Evolutionary conservation across 2,797 vertebrate genomes (phyloP).

Genomic region (Macrochelys suwanniensis): DNA sequence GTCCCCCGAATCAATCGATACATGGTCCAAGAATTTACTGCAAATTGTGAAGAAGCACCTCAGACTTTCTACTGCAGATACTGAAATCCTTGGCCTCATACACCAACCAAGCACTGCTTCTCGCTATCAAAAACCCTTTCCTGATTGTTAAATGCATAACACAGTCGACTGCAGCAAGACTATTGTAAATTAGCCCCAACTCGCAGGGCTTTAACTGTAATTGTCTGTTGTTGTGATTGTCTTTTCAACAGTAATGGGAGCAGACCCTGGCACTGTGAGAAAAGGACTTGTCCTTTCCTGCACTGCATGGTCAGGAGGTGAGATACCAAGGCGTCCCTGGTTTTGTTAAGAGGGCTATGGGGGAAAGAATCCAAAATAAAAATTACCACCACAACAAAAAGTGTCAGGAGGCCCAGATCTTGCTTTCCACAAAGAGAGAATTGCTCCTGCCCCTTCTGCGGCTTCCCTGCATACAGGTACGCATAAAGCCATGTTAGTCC

Average conservation of each 20-base stretch:
- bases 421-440: background rate
- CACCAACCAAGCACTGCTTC: background rate
- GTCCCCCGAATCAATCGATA: background rate
- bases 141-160: background rate
- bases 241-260: background rate
- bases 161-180: fast-evolving
- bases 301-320: background rate
- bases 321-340: background rate
- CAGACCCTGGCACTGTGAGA: background rate
- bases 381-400: background rate
- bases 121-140: background rate
- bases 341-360: background rate
- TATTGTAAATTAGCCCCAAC: background rate
- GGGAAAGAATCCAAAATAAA: background rate
- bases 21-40: background rate
- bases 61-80: background rate
- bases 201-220: background rate
- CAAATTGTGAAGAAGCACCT: background rate
- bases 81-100: too few relatives aligned
- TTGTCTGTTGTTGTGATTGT: background rate
- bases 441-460: background rate
- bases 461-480: fast-evolving
- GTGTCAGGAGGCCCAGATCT: background rate
- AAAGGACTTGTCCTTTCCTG: background rate
- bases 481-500: constrained; percentile 4